Evolutionary conservation across 2,888 invertebrate species (phyloP).

Genomic region (Flexamia atlantica): DNA sequence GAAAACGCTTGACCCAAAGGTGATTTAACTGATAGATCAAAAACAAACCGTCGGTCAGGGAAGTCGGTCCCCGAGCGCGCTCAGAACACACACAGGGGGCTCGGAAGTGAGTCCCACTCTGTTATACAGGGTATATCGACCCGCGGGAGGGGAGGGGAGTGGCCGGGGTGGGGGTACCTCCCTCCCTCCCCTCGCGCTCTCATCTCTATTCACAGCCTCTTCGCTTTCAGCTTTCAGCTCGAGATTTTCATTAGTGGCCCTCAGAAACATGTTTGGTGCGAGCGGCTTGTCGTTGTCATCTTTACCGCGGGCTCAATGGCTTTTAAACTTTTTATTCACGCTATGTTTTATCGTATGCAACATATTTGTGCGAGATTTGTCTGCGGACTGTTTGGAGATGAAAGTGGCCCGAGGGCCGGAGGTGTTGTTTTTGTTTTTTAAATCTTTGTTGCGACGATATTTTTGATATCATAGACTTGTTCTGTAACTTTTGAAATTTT

Average conservation of each 20-base stretch:
- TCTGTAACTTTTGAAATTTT: no score
- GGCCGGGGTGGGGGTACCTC: not conserved
- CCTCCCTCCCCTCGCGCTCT: not conserved
- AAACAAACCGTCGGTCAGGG: not conserved
- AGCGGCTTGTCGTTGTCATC: conserved; percentile 47
- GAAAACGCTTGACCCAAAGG: no score
- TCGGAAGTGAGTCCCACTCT: conserved; percentile 20
- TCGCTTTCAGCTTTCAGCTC: conserved; percentile 45
- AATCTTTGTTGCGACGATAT: no score
- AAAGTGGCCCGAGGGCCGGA: no score
- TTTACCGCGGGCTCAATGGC: conserved; percentile 28
- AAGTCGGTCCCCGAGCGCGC: not conserved
- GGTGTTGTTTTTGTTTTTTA: no score
- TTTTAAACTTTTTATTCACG: conserved; percentile 15
- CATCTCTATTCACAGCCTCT: conserved; percentile 53
- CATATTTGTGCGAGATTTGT: no score
- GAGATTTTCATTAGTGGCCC: conserved; percentile 56
- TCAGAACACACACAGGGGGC: conserved; percentile 20
- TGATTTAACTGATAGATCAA: not conserved
- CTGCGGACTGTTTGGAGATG: no score
- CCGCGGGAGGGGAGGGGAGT: conserved; percentile 30
- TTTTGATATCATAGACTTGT: no score
- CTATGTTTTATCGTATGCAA: not conserved
- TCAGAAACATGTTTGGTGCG: conserved; percentile 52
- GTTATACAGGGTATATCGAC: conserved; percentile 42